phyloP scores from a whole-genome alignment of 1,140 invertebrate species.

The Acromyrmex echinatior region DNA sequence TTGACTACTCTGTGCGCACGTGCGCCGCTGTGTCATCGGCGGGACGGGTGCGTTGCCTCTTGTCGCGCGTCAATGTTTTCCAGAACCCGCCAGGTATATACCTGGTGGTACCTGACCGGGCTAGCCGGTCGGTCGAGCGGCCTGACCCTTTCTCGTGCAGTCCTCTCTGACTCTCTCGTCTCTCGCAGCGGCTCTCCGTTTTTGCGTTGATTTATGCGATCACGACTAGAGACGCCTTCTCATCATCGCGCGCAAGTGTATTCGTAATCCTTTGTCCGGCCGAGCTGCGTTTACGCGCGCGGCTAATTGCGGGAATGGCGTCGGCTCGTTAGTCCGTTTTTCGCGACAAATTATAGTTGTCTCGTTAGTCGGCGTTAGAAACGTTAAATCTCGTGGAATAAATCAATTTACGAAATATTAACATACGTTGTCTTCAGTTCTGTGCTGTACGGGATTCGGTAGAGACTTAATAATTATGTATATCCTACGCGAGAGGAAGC shows the following conservation, averaged over 20 bases:
- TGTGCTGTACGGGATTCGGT: background rate
- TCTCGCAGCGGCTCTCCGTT: conserved; percentile 53
- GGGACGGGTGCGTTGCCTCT: conserved; percentile 81
- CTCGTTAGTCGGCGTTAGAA: conserved; percentile 45
- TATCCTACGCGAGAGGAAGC: background rate
- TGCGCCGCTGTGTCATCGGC: conserved; percentile 86
- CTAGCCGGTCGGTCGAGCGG: conserved; percentile 20
- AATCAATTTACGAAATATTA: conserved; percentile 60
- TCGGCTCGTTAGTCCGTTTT: conserved; percentile 61
- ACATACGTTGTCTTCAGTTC: background rate
- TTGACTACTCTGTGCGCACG: conserved; percentile 83
- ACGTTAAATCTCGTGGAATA: conserved; percentile 31
- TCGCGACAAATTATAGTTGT: conserved; percentile 59
- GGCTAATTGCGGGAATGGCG: conserved; percentile 61
- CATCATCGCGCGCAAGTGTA: conserved; percentile 64
- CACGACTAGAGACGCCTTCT: conserved; percentile 71
- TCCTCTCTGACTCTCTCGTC: conserved; percentile 35
- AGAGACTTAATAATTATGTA: background rate
- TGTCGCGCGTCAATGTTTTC: conserved; percentile 84
- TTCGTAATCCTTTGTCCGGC: conserved; percentile 59
- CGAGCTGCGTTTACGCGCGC: conserved; percentile 54
- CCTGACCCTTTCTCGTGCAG: conserved; percentile 48
- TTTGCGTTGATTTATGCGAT: conserved; percentile 79
- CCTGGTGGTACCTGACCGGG: conserved; percentile 58
- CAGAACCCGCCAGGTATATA: conserved; percentile 80